Conservation (phyloP, 2,797 vertebrate genomes). For the Hirundo rustica region DNA sequence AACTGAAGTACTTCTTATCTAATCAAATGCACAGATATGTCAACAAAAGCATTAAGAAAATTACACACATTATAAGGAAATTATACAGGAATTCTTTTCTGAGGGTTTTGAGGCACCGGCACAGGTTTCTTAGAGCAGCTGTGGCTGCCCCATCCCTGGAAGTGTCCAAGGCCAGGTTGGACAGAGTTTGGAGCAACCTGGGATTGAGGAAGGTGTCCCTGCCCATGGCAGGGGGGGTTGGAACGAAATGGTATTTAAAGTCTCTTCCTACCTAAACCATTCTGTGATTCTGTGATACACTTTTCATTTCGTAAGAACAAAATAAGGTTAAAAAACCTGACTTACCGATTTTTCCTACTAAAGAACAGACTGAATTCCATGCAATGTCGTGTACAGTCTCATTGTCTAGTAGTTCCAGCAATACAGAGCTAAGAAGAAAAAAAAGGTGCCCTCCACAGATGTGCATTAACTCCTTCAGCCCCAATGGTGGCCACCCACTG, state of each 20-base stretch:
- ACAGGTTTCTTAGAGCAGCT: neutral
- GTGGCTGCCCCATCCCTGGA: neutral
- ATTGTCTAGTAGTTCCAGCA: neutral
- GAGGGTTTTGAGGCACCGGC: neutral
- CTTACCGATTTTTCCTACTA: neutral
- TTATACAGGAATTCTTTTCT: neutral
- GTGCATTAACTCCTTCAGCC: neutral
- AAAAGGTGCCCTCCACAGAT: neutral
- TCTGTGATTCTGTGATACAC: neutral
- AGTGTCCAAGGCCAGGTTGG: neutral
- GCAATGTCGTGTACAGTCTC: neutral
- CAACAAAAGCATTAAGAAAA: slow-evolving; percentile 6
- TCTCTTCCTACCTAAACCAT: neutral
- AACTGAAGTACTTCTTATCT: neutral
- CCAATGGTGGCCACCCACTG: neutral
- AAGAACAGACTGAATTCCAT: neutral
- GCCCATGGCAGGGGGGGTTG: neutral
- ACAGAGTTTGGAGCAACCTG: neutral
- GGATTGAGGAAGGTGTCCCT: neutral
- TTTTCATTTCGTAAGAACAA: neutral
- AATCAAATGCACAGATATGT: neutral
- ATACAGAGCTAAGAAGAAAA: neutral
- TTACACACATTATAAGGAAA: neutral
- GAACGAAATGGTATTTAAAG: neutral
- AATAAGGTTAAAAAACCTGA: neutral